Percentiles rank a stretch among this genome's conserved stretches.
These are phyloP conservation scores for Sciurus niger DNA, from an alignment of 2,113 vertebrate species.

Conservation along the genomic window DNA sequence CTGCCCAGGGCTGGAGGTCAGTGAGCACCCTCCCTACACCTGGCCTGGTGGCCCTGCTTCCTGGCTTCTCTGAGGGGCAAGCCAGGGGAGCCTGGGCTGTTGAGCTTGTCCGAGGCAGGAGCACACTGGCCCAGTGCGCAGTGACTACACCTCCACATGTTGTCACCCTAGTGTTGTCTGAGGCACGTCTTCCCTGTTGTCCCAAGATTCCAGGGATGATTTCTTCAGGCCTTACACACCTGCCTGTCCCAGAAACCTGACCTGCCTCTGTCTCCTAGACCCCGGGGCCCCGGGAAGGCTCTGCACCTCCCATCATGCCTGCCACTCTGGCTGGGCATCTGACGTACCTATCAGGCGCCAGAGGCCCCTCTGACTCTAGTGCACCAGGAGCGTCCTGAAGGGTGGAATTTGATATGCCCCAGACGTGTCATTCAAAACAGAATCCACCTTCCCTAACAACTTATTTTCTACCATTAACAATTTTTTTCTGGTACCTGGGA, in stretches of 20 bases:
- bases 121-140: not conserved
- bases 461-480: not conserved
- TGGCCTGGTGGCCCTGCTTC: not conserved
- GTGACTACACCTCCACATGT: not conserved
- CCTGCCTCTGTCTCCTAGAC: not conserved
- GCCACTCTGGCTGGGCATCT: not conserved
- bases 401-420: not conserved
- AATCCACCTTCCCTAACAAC: not conserved
- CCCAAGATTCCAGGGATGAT: not conserved
- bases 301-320: not conserved
- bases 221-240: not conserved
- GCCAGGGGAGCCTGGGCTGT: not conserved
- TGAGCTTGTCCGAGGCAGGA: not conserved
- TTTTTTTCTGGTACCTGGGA: no score
- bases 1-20: not conserved
- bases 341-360: accelerated
- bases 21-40: not conserved
- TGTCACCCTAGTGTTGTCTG: not conserved
- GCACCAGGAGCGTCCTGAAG: not conserved
- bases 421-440: not conserved
- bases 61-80: not conserved
- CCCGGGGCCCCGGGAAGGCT: not conserved
- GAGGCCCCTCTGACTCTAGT: accelerated
- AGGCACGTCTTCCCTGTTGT: not conserved
- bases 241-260: not conserved